Evolutionary conservation across 2,888 invertebrate genomes (phyloP).

Genomic region (Oligia strigilis): DNA sequence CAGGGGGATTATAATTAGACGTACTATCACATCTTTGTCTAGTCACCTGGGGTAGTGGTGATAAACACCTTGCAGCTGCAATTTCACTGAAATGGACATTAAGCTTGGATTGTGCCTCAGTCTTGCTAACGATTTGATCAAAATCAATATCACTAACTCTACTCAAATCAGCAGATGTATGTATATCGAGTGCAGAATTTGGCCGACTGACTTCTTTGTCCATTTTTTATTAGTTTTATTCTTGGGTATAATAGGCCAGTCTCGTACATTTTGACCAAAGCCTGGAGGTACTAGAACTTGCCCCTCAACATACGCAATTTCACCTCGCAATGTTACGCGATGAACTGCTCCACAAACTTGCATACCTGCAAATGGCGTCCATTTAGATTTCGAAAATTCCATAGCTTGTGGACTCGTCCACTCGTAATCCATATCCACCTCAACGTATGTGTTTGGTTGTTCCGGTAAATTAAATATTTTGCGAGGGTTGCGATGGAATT

Average conservation of each 20-base stretch:
- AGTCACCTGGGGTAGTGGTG: slow-evolving; percentile 86
- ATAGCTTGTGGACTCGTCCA: slow-evolving; percentile 96
- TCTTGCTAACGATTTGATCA: slow-evolving; percentile 81
- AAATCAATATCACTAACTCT: slow-evolving; percentile 84
- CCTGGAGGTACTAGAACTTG: slow-evolving; percentile 96
- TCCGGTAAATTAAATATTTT: slow-evolving; percentile 99
- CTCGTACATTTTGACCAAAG: slow-evolving; percentile 96
- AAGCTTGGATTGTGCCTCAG: slow-evolving; percentile 80
- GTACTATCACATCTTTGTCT: slow-evolving; percentile 91
- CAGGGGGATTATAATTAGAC: slow-evolving; percentile 86
- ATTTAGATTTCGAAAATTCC: slow-evolving; percentile 97
- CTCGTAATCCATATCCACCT: slow-evolving; percentile 97
- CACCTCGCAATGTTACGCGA: slow-evolving; percentile 98
- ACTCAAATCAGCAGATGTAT: slow-evolving; percentile 81
- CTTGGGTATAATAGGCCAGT: slow-evolving; percentile 90
- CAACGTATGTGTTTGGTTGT: slow-evolving; percentile 98
- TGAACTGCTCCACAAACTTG: slow-evolving; percentile 96
- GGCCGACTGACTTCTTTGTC: slow-evolving; percentile 90
- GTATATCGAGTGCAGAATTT: slow-evolving; percentile 90
- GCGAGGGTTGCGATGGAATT: slow-evolving; percentile 98
- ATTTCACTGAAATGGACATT: slow-evolving; percentile 92
- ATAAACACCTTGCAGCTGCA: slow-evolving; percentile 84
- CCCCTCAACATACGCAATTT: slow-evolving; percentile 98
- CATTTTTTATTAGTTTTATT: slow-evolving; percentile 80
- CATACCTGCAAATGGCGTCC: slow-evolving; percentile 99